Percentiles rank a stretch among this genome's conserved stretches.
Conservation (phyloP, 2,888 invertebrate genomes). For the Crepidodera aurea region DNA sequence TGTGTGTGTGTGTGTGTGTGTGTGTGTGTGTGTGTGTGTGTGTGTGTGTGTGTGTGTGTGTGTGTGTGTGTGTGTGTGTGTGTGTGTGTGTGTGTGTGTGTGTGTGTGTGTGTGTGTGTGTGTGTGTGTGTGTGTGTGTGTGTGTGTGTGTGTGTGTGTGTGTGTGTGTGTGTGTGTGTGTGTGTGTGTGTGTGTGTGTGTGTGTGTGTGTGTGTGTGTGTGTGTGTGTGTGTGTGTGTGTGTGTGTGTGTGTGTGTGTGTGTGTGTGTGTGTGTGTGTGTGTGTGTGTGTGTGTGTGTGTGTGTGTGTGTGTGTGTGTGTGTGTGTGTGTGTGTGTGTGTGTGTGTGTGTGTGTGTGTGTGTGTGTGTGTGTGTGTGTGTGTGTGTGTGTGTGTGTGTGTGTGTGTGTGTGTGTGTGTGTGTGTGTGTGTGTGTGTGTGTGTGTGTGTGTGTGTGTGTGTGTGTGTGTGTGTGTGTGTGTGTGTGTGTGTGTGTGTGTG, state of each 20-base stretch:
- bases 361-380: neutral
- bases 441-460: neutral
- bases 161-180: constrained; percentile 3
- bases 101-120: constrained; percentile 3
- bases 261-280: constrained; percentile 3
- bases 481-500: neutral
- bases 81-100: constrained; percentile 3
- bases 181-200: constrained; percentile 3
- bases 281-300: constrained; percentile 3
- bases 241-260: constrained; percentile 3
- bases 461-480: neutral
- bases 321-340: neutral
- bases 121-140: constrained; percentile 3
- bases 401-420: neutral
- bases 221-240: constrained; percentile 3
- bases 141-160: constrained; percentile 3
- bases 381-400: neutral
- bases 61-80: constrained; percentile 3
- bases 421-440: neutral
- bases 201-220: constrained; percentile 3
- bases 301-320: neutral
- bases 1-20: constrained; percentile 3
- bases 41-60: constrained; percentile 3
- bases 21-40: constrained; percentile 3
- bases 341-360: neutral